A percentile compares a stretch with the other conserved stretches of the same genome.
phyloP scores from a whole-genome alignment of 2,797 vertebrate genomes.

The Diplodus sargus region DNA sequence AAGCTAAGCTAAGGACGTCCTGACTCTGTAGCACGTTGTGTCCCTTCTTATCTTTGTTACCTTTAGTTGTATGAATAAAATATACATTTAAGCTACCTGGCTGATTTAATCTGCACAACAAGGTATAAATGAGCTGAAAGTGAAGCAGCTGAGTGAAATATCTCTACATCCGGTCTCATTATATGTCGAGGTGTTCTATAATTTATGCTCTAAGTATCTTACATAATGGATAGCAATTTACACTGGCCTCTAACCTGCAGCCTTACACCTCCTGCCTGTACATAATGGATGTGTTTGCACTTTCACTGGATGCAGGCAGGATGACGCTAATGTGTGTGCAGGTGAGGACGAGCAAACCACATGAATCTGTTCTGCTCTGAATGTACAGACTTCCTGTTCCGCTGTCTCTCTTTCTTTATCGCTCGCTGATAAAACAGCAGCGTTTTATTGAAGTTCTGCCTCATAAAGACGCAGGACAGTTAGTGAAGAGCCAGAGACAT shows the following conservation, averaged over 20 bases:
- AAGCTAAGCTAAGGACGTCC: too few relatives aligned
- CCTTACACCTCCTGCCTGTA: constrained; percentile 41
- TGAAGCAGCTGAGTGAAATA: constrained; percentile 8
- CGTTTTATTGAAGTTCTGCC: neutral
- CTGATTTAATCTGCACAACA: neutral
- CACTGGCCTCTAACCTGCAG: constrained; percentile 39
- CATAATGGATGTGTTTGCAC: constrained; percentile 60
- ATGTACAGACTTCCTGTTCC: too few relatives aligned
- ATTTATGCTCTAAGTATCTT: constrained; percentile 57
- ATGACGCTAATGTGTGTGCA: constrained; percentile 49
- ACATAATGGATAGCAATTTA: constrained; percentile 56
- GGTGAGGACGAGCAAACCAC: constrained; percentile 41
- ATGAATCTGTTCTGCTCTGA: constrained; percentile 19
- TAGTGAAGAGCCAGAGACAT: neutral
- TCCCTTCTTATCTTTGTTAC: too few relatives aligned
- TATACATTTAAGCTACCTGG: neutral
- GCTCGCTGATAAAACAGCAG: neutral
- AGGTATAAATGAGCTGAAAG: neutral
- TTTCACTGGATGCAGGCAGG: constrained; percentile 19
- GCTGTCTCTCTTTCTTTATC: neutral
- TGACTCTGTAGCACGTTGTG: too few relatives aligned
- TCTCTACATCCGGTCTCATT: constrained; percentile 5
- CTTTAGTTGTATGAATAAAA: too few relatives aligned
- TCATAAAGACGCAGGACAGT: neutral
- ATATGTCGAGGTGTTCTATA: constrained; percentile 29